phyloP scores from a whole-genome alignment of 2,113 vertebrate species.

The Hippoglossus stenolepis region DNA sequence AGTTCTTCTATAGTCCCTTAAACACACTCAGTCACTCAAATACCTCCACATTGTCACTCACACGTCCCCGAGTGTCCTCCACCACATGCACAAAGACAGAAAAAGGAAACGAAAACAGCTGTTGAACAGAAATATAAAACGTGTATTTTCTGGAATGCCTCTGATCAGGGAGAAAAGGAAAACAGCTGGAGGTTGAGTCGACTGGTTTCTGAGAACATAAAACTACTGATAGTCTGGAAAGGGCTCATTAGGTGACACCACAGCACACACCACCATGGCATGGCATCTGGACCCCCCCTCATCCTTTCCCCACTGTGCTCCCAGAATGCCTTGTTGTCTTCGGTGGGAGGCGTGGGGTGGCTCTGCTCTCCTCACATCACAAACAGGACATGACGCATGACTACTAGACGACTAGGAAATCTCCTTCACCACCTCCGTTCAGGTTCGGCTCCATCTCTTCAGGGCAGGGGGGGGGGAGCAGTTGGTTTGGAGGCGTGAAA shows the following conservation, averaged over 20 bases:
- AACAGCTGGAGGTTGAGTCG: constrained; percentile 36
- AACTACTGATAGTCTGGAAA: constrained; percentile 35
- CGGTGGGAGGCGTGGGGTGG: constrained; percentile 12
- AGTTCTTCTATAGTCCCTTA: constrained; percentile 56
- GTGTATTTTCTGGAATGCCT: constrained; percentile 79
- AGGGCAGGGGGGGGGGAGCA: constrained; percentile 7
- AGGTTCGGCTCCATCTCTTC: constrained; percentile 33
- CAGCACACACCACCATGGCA: constrained; percentile 10
- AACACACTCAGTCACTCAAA: constrained; percentile 16
- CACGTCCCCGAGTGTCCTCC: constrained; percentile 49
- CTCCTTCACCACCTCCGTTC: constrained; percentile 31
- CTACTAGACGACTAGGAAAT: constrained; percentile 34
- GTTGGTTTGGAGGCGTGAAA: background rate
- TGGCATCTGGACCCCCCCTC: constrained; percentile 18
- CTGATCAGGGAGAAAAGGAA: constrained; percentile 47
- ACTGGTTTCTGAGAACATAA: constrained; percentile 43
- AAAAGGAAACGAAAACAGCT: constrained; percentile 60
- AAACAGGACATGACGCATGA: constrained; percentile 47
- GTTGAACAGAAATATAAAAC: constrained; percentile 73
- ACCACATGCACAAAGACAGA: constrained; percentile 66
- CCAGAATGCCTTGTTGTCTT: constrained; percentile 32
- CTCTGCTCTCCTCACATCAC: constrained; percentile 47
- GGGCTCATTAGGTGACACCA: constrained; percentile 21
- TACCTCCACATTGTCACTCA: constrained; percentile 45
- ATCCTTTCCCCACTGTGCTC: constrained; percentile 25